phyloP scores from a whole-genome alignment of 1,140 invertebrate genomes.

The Goniozus legneri region DNA sequence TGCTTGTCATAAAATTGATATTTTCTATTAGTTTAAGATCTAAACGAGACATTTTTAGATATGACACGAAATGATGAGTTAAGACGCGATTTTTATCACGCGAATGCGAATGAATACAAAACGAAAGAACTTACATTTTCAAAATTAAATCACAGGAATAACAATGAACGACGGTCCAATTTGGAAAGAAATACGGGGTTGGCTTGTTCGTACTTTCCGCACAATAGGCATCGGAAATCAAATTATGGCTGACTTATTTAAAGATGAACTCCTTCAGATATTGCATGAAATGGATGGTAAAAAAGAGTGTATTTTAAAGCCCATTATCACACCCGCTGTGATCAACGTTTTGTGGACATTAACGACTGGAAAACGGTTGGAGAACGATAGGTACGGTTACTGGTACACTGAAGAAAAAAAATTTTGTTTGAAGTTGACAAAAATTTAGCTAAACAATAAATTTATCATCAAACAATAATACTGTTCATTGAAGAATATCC shows the following conservation, averaged over 20 bases:
- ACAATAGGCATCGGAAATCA: constrained; percentile 72
- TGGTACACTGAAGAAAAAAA: not conserved
- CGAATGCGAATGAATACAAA: not conserved
- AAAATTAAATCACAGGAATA: constrained; percentile 54
- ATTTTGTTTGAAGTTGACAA: not conserved
- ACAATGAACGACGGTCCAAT: constrained; percentile 72
- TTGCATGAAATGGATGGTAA: constrained; percentile 51
- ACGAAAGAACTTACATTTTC: constrained; percentile 5
- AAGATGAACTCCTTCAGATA: constrained; percentile 59
- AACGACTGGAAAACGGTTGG: constrained; percentile 62
- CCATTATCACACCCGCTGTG: constrained; percentile 59
- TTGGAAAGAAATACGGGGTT: constrained; percentile 74
- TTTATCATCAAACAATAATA: too few species aligned
- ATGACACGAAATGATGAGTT: too few species aligned
- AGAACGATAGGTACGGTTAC: constrained; percentile 32
- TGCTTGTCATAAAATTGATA: not conserved
- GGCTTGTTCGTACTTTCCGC: constrained; percentile 67
- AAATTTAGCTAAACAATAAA: not conserved
- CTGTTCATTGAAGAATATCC: too few species aligned
- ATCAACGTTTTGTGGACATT: constrained; percentile 75
- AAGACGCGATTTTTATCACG: constrained; percentile 2
- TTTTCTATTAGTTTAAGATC: not conserved
- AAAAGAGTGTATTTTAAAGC: constrained; percentile 41
- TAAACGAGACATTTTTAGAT: not conserved
- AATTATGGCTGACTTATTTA: constrained; percentile 69